Evolutionary conservation across 2,888 invertebrate species (phyloP).

Genomic region (Pollenia labialis): DNA sequence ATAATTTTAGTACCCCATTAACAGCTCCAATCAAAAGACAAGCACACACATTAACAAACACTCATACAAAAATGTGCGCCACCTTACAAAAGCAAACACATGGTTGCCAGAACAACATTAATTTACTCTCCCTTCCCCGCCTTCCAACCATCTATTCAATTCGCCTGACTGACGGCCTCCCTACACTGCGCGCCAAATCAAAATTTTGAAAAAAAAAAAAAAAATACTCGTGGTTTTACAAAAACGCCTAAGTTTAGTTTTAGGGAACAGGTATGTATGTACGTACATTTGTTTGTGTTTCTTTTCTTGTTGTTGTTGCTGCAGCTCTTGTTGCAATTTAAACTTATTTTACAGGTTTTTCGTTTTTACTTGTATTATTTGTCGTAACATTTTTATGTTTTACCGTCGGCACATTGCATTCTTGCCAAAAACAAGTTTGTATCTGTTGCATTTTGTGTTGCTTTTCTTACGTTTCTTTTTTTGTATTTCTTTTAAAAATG

Average conservation of each 20-base stretch:
- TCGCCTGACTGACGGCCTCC: constrained; percentile 15
- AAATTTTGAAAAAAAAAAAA: constrained; percentile 14
- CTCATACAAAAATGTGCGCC: constrained; percentile 53
- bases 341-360: constrained; percentile 65
- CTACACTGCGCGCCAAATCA: constrained; percentile 47
- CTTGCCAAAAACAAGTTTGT: constrained; percentile 60
- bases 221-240: background rate
- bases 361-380: constrained; percentile 15
- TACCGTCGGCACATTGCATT: constrained; percentile 71
- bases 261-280: constrained; percentile 68
- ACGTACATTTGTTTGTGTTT: background rate
- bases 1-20: constrained; percentile 29
- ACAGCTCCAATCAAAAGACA: constrained; percentile 11
- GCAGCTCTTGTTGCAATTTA: constrained; percentile 30
- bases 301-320: constrained; percentile 25
- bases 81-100: constrained; percentile 67
- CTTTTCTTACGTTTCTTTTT: constrained; percentile 29
- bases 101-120: constrained; percentile 70
- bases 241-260: constrained; percentile 61
- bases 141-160: background rate
- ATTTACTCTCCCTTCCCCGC: constrained; percentile 32
- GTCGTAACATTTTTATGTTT: constrained; percentile 12
- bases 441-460: constrained; percentile 32
- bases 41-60: constrained; percentile 14
- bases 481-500: constrained; percentile 48